Evolutionary conservation across 2,888 invertebrate genomes (phyloP).

Genomic region (Teleiodes luculella): DNA sequence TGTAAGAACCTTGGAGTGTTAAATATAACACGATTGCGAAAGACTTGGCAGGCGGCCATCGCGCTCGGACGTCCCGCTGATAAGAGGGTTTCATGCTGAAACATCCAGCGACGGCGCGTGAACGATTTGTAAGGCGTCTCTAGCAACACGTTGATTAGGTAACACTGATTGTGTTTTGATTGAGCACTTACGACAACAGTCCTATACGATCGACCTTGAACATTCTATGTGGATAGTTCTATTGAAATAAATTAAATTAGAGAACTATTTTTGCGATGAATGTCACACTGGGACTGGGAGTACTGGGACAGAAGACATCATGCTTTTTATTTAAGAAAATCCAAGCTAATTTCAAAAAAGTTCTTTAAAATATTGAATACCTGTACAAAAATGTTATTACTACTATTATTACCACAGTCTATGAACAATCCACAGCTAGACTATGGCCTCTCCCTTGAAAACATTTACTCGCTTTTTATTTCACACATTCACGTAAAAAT

Average conservation of each 20-base stretch:
- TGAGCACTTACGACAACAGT: conserved; percentile 3
- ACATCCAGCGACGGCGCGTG: conserved; percentile 6
- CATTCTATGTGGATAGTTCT: neutral
- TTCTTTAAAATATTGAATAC: too few species aligned
- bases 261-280: neutral
- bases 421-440: too few species aligned
- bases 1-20: conserved; percentile 65
- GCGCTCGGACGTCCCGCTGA: conserved; percentile 46
- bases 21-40: conserved; percentile 70
- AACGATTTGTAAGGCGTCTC: neutral
- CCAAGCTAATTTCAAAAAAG: too few species aligned
- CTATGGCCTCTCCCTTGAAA: too few species aligned
- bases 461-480: too few species aligned
- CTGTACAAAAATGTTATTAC: too few species aligned
- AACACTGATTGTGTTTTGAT: neutral
- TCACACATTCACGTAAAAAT: neutral
- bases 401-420: too few species aligned
- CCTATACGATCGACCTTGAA: neutral
- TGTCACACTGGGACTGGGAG: too few species aligned
- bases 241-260: neutral
- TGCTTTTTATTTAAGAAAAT: too few species aligned
- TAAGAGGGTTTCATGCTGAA: conserved; percentile 41
- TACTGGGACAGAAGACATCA: too few species aligned
- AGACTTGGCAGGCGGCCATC: conserved; percentile 68
- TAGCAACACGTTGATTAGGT: neutral